Base-by-base conservation (phyloP, 2,888 invertebrate species). In the Scaptomyza polygonia region DNA sequence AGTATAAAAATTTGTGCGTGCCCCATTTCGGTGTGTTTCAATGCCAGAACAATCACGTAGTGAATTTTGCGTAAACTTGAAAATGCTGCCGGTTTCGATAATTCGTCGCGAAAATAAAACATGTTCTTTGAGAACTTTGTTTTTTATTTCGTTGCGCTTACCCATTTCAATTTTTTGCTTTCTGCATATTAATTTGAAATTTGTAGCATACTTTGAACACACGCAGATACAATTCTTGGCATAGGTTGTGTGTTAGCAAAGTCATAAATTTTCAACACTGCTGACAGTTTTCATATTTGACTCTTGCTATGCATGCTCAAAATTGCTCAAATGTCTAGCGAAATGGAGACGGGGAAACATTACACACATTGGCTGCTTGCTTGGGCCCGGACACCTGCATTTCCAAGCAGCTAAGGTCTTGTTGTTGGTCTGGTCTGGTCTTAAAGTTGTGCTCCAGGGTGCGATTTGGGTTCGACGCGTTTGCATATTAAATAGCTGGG, bases 251-350 rank as follows among this genome's bases (percentile, higher is more conserved):
- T 84, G 83, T 84, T 88, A 85, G 84, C 72, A 83, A 67, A 86
- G 81, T 69, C 84, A 86, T 85, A 85, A 85, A 85, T 88, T 86
- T 66, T 27, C 67, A 55, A 29, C 61, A 62, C 55, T 72, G 84
- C 81, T 85, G 84, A 88, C 84, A 85, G 87, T 84, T 80, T 88
- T 77, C 73, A 84, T 84, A 84, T 85, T 86, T 84, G 86, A 88
- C 88, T 84, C 74, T 84, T 77, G 70, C 84, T 73, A 86, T 86
- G 86, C 84, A 80, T 71, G 77, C 45, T 61, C n/a, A 61, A 67
- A 72, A 67, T 65, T 70, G 56, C 67, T 74, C 59, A 67, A 67
- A 78, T 72, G 57, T 71, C 62, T 72, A 47, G 43, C 48, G 9
- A 57, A 36, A 48, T 56, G 67, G 54, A 42, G 54, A 36, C 40